These are phyloP conservation scores for Spizaetus ornatus DNA, from an alignment of 2,113 vertebrate species.

Conservation along the genomic window DNA sequence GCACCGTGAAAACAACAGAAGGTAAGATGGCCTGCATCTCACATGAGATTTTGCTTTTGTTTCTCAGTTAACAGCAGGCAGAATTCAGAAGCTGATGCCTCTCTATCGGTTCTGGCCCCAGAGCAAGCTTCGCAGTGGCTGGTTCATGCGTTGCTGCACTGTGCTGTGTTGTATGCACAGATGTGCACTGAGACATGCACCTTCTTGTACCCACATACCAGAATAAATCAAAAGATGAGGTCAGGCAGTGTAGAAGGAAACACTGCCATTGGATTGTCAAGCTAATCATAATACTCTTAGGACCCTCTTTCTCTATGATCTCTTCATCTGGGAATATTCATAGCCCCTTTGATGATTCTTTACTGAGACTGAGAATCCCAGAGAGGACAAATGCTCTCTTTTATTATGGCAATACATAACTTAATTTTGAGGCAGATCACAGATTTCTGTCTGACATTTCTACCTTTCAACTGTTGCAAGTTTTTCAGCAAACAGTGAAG, in stretches of 20 bases:
- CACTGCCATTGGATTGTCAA: rapidly evolving
- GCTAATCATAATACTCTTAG: not conserved
- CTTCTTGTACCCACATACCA: not conserved
- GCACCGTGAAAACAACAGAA: not conserved
- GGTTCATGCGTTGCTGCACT: not conserved
- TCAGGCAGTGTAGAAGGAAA: not conserved
- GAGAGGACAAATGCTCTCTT: not conserved
- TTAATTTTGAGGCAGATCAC: slow-evolving; percentile 44
- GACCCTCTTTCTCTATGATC: not conserved
- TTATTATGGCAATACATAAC: not conserved
- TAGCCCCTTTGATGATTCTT: not conserved
- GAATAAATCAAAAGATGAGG: not conserved
- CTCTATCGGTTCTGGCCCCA: rapidly evolving
- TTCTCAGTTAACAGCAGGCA: not conserved
- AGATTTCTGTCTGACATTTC: slow-evolving; percentile 34
- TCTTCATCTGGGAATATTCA: not conserved
- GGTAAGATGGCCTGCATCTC: not conserved
- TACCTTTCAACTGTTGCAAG: slow-evolving; percentile 31
- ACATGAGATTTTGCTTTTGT: not conserved
- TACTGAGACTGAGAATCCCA: not conserved
- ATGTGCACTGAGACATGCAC: rapidly evolving
- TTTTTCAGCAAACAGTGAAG: slow-evolving; percentile 36
- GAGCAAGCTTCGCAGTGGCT: not conserved
- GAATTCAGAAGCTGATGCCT: not conserved
- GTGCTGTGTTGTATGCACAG: not conserved